phyloP scores from a whole-genome alignment of 53 echinoderm and acorn worm genomes.

The Actinopyga echinites region DNA sequence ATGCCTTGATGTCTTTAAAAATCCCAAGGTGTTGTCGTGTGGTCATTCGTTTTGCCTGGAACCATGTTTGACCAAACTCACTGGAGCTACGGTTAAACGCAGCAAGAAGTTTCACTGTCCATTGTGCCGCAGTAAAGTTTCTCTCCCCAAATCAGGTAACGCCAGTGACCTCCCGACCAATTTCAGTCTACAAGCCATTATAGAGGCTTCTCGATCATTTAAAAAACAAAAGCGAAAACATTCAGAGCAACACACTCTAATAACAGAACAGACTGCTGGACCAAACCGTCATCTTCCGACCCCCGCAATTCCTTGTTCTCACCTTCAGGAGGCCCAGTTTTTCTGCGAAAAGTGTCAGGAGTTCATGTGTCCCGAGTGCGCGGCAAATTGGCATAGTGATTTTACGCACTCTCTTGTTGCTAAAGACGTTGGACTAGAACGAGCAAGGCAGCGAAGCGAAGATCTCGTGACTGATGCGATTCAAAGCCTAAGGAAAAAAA shows the following conservation, averaged over 20 bases:
- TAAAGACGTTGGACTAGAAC: neutral
- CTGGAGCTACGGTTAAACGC: neutral
- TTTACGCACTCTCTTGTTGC: neutral
- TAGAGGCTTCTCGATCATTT: neutral
- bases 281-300: no score
- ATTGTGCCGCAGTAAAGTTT: neutral
- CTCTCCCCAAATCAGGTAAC: slow-evolving; percentile 17
- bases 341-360: slow-evolving; percentile 5
- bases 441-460: neutral
- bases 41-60: slow-evolving; percentile 30
- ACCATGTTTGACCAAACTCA: neutral
- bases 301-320: neutral
- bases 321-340: neutral
- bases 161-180: slow-evolving; percentile 10
- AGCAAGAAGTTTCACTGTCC: slow-evolving; percentile 6
- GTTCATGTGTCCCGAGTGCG: neutral
- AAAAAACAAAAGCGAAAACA: no score
- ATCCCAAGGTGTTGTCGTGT: slow-evolving; percentile 13
- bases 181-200: slow-evolving; percentile 7
- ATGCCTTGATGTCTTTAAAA: slow-evolving; percentile 25
- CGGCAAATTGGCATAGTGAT: neutral
- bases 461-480: neutral
- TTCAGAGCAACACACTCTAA: no score
- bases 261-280: no score
- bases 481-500: neutral